phyloP scores from a whole-genome alignment of 2,888 invertebrate genomes.

The Cantharis lateralis region DNA sequence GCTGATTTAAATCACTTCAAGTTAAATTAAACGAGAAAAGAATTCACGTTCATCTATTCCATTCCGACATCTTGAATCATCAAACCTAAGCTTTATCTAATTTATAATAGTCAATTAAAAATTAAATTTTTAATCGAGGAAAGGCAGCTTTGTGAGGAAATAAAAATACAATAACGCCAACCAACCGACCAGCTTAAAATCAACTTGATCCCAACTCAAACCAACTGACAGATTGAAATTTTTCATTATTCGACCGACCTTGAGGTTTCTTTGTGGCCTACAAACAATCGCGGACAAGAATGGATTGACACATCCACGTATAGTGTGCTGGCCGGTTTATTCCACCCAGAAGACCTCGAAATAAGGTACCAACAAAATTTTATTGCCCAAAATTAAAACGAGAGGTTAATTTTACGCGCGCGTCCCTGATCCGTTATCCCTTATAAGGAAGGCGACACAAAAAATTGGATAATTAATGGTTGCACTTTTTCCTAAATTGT shows the following conservation, averaged over 20 bases:
- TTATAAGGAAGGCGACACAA: background rate
- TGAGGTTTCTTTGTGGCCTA: constrained; percentile 19
- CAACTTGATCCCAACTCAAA: constrained; percentile 28
- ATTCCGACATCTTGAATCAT: background rate
- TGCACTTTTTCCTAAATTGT: background rate
- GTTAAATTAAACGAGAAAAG: background rate
- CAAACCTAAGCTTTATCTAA: background rate
- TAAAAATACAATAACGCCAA: background rate
- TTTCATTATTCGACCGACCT: constrained; percentile 26
- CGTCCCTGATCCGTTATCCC: background rate
- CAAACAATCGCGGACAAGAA: constrained; percentile 3
- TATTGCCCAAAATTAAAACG: background rate
- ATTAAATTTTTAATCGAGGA: background rate
- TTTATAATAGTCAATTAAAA: background rate
- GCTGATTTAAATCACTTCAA: background rate
- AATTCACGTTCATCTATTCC: background rate
- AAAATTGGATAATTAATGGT: background rate
- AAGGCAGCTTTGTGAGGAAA: background rate
- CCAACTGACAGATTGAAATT: constrained; percentile 27
- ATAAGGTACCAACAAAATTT: background rate
- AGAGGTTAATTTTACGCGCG: background rate
- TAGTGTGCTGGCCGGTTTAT: background rate
- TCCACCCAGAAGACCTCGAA: background rate
- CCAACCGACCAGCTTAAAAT: background rate
- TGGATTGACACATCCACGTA: background rate